Conservation (phyloP, 1,140 invertebrate species). For the Hylaeus volcanicus region DNA sequence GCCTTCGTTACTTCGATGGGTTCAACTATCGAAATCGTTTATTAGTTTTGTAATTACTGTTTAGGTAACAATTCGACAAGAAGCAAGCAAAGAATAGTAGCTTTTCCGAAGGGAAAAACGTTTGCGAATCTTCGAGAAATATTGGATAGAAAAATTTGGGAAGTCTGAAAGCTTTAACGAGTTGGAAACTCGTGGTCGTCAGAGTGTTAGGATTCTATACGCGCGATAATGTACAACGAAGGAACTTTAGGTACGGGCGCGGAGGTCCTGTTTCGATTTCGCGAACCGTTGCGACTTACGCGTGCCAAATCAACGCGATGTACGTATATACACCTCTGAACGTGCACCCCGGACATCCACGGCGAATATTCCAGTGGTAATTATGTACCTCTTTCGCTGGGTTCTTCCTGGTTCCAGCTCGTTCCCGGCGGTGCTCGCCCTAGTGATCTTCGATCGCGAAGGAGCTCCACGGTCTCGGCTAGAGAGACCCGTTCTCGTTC, state of each 20-base stretch:
- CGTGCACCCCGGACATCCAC: conserved; percentile 22
- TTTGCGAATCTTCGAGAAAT: no score
- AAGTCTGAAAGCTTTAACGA: no score
- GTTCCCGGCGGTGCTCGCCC: not conserved
- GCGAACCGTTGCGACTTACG: conserved; percentile 20
- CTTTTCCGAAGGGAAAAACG: no score
- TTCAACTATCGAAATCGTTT: no score
- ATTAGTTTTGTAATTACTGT: no score
- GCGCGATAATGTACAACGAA: conserved; percentile 39
- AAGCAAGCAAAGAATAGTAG: no score
- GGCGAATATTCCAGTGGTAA: conserved; percentile 3
- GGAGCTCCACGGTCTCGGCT: not conserved
- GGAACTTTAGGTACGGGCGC: conserved; percentile 56
- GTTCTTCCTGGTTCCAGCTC: not conserved
- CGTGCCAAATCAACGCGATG: conserved; percentile 28
- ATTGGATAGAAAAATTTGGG: no score
- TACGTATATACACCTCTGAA: not conserved
- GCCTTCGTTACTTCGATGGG: no score
- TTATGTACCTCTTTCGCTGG: conserved; percentile 34
- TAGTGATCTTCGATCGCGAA: not conserved
- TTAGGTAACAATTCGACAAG: no score
- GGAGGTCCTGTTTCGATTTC: conserved; percentile 27
- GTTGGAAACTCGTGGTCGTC: no score
- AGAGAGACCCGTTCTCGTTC: no score
- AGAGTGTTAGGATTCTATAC: not conserved